Conservation (phyloP, 1,140 invertebrate species). For the Brachionus rubens region DNA sequence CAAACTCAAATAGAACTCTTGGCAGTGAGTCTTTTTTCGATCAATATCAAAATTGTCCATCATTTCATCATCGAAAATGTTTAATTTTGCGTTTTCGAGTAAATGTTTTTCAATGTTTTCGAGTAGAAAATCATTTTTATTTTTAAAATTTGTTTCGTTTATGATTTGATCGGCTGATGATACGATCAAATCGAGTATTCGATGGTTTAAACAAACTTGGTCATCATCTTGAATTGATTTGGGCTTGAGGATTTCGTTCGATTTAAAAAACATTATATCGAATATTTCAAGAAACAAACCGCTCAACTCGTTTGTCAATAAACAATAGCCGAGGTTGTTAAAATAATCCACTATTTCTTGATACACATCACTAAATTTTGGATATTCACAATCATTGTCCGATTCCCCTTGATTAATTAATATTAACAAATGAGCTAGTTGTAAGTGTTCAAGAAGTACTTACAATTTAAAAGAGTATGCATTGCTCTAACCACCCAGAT, state of each 20-base stretch:
- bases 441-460: not conserved
- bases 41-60: not conserved
- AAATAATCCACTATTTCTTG: slow-evolving; percentile 36
- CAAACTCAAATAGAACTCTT: not conserved
- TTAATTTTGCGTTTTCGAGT: slow-evolving; percentile 13
- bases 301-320: not conserved
- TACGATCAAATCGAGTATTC: not conserved
- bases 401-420: slow-evolving; percentile 13
- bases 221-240: not conserved
- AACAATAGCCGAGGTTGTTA: not conserved
- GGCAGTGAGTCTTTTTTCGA: not conserved
- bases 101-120: slow-evolving; percentile 10
- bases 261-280: not conserved
- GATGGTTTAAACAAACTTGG: not conserved
- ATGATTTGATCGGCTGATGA: not conserved
- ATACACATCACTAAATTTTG: slow-evolving; percentile 32
- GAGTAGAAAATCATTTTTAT: not conserved
- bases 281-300: slow-evolving; percentile 16
- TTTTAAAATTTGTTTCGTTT: not conserved
- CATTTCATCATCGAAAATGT: not conserved
- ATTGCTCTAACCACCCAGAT: slow-evolving; percentile 41
- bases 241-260: not conserved
- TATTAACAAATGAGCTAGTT: not conserved
- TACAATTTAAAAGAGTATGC: slow-evolving; percentile 35
- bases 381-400: slow-evolving; percentile 29